Evolutionary conservation across 2,888 invertebrate species (phyloP).

Genomic region (Caenorhabditis virilis): DNA sequence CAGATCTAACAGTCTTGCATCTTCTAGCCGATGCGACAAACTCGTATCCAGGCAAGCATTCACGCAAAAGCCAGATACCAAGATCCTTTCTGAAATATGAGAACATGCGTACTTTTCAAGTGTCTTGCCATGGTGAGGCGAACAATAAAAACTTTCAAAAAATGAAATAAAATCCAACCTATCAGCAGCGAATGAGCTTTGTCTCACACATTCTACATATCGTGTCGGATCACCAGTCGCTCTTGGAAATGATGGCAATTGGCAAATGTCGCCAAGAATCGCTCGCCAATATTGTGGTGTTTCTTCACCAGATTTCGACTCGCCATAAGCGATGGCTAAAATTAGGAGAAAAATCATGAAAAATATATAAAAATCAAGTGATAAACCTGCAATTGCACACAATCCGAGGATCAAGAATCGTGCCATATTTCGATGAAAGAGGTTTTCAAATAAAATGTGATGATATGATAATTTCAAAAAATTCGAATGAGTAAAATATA

Average conservation of each 20-base stretch:
- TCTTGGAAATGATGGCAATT: conserved; percentile 63
- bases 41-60: conserved; percentile 64
- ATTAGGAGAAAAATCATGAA: neutral
- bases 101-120: neutral
- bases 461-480: no score
- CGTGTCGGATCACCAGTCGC: conserved; percentile 62
- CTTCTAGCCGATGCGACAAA: conserved; percentile 64
- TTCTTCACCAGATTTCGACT: conserved; percentile 55
- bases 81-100: conserved; percentile 58
- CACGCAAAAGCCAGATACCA: conserved; percentile 66
- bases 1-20: conserved; percentile 62
- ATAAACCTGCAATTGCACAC: conserved; percentile 11
- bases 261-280: conserved; percentile 67
- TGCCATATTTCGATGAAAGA: no score
- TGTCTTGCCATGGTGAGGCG: conserved; percentile 8
- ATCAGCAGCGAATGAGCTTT: conserved; percentile 56
- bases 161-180: conserved; percentile 39
- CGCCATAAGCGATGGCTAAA: conserved; percentile 41
- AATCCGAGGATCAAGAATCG: conserved; percentile 7
- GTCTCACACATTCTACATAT: conserved; percentile 66
- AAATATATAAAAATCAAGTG: conserved; percentile 5
- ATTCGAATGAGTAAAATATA: no score
- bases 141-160: neutral
- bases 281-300: conserved; percentile 65
- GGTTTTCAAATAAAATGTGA: no score